A percentile compares a stretch with the other conserved stretches of the same genome.
Evolutionary conservation across 30 jellyfish, hydroid and myxozoan genomes (phyloP).

Genomic region (Rhopilema esculentum): DNA sequence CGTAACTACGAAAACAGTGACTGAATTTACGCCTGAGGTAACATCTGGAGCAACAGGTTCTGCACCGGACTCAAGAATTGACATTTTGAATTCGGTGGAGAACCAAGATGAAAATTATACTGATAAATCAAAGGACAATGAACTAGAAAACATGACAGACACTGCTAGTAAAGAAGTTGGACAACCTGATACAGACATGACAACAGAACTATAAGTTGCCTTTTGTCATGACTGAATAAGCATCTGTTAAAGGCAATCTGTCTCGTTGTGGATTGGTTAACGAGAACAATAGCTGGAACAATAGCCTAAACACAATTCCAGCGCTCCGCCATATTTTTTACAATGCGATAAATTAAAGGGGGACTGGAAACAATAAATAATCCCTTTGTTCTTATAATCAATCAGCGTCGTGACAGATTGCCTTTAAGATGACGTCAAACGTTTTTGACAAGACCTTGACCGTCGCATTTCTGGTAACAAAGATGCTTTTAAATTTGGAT

Average conservation of each 20-base stretch:
- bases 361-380: no score
- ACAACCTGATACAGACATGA: background rate
- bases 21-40: background rate
- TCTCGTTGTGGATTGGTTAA: background rate
- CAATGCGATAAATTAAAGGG: no score
- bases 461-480: no score
- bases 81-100: background rate
- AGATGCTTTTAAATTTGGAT: no score
- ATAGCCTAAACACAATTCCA: no score
- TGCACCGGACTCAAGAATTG: background rate
- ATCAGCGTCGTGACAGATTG: no score
- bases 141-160: background rate
- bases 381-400: no score
- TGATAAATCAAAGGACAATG: background rate
- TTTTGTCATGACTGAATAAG: background rate
- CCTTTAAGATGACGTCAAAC: no score
- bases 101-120: background rate
- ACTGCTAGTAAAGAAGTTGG: background rate
- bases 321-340: no score
- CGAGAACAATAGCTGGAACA: no score
- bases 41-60: background rate
- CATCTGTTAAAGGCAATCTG: no score
- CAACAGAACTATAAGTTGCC: background rate
- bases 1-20: background rate
- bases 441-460: no score